These are phyloP conservation scores for Hydrotaea cyrtoneurina DNA, from an alignment of 2,888 invertebrate species.

Conservation along the genomic window DNA sequence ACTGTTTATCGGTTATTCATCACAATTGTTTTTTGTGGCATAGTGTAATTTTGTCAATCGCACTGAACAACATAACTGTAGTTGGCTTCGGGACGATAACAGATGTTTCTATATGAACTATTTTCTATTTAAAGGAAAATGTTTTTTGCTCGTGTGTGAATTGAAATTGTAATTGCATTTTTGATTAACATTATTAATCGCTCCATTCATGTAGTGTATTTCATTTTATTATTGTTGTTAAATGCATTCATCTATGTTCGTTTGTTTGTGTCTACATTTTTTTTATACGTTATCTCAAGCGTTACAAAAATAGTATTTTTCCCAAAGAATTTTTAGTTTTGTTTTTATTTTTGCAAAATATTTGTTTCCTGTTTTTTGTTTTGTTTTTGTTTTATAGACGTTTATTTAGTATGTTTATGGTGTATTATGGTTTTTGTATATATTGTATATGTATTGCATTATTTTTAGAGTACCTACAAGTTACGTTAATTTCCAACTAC, in stretches of 20 bases:
- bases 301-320: slow-evolving; percentile 67
- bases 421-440: slow-evolving; percentile 41
- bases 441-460: slow-evolving; percentile 27
- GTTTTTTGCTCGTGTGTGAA: neutral
- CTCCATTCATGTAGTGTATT: neutral
- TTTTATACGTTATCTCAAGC: slow-evolving; percentile 46
- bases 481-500: slow-evolving; percentile 9
- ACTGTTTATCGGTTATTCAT: too few species aligned
- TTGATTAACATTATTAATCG: slow-evolving; percentile 1
- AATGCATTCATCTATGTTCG: slow-evolving; percentile 61
- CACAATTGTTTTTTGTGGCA: too few species aligned
- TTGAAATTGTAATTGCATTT: neutral
- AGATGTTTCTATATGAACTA: neutral
- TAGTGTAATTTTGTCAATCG: neutral
- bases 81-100: neutral
- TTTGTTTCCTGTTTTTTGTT: slow-evolving; percentile 31
- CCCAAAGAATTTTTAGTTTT: slow-evolving; percentile 42
- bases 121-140: too few species aligned
- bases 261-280: slow-evolving; percentile 9
- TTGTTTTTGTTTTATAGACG: slow-evolving; percentile 42
- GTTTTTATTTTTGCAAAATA: slow-evolving; percentile 38
- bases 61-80: neutral
- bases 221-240: slow-evolving; percentile 38
- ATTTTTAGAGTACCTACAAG: slow-evolving; percentile 10
- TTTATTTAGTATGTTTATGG: slow-evolving; percentile 17